These are phyloP conservation scores for Lophura nycthemera DNA, from an alignment of 2,113 vertebrate species.

Conservation along the genomic window DNA sequence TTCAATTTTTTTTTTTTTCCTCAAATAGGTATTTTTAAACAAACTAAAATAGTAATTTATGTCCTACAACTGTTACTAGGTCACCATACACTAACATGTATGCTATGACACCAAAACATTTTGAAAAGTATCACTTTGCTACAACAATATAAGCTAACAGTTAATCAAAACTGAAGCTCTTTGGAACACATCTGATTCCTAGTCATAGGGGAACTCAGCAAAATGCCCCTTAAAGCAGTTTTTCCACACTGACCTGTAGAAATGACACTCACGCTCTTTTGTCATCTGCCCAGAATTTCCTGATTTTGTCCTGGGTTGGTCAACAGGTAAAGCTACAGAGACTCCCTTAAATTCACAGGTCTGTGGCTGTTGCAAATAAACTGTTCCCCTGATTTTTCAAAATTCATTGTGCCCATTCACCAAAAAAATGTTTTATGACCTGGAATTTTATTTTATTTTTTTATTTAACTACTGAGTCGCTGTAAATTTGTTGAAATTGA, in stretches of 20 bases:
- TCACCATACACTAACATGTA: not conserved
- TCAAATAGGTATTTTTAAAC: not conserved
- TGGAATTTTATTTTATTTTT: not conserved
- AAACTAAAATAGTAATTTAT: not conserved
- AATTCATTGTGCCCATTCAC: not conserved
- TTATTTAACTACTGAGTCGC: not conserved
- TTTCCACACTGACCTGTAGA: not conserved
- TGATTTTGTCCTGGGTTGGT: not conserved
- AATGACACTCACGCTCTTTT: not conserved
- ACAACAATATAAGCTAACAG: not conserved
- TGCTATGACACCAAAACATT: not conserved
- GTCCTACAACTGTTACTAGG: not conserved
- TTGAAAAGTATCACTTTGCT: not conserved
- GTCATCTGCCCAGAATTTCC: not conserved
- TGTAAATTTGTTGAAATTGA: not conserved
- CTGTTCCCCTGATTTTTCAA: not conserved
- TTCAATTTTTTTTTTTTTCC: not conserved
- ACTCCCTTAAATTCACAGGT: fast-evolving
- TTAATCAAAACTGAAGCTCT: not conserved
- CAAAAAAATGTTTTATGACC: not conserved
- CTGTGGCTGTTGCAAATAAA: not conserved
- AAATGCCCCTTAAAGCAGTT: not conserved
- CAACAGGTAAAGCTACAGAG: not conserved
- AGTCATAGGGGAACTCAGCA: not conserved
- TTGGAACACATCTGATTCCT: not conserved